Base-by-base conservation (phyloP, 2,888 invertebrate species). In the Danaus chrysippus region DNA sequence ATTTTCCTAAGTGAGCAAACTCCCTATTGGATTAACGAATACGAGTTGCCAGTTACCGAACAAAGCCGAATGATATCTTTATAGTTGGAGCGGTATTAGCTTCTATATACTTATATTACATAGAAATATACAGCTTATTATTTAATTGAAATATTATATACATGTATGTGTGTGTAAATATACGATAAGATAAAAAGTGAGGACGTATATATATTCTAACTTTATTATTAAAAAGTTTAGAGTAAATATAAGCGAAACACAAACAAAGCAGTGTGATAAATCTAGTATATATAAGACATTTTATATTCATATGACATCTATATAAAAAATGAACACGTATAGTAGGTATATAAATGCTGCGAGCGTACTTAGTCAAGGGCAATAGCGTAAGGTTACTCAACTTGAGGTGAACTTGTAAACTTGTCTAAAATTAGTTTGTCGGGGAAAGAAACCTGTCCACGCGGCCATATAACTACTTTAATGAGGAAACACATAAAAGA, bases 391-490 rank as follows among this genome's bases (percentile, higher is more conserved):
- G 66, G 66, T 66, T 64, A 66, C 56, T 66, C 66, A 66, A 66
- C 66, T 66, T 66, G 54, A 66, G 64, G 66, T 66, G 64, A 62
- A 64, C 66, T 62, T 58, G 64, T 66, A 64, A 62, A 66, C 66
- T 66, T 64, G 64, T 64, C 64, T 66, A 66, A 64, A 66, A 64
- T 66, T 56, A 66, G 53, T 62, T 56, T 64, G 62, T 66, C 61
- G 49, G 49, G 49, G 9, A 59, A 64, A 66, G 61, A 64, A 66
- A 66, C 66, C 60, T 58, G 66, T 62, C 44, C 53, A 58, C 54
- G 46, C 12, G 17, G 17, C 15, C 13, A 46, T 13, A n/a, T 9
- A 46, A 9, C 49, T 17, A 49, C 17, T 17, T 49, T 17, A 49
- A 34, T 34, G 23, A 34, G 23, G 23, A 34, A 34, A 34, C 3